These are phyloP conservation scores for Linyphia triangularis DNA, from an alignment of 2,888 invertebrate genomes.

Conservation along the genomic window DNA sequence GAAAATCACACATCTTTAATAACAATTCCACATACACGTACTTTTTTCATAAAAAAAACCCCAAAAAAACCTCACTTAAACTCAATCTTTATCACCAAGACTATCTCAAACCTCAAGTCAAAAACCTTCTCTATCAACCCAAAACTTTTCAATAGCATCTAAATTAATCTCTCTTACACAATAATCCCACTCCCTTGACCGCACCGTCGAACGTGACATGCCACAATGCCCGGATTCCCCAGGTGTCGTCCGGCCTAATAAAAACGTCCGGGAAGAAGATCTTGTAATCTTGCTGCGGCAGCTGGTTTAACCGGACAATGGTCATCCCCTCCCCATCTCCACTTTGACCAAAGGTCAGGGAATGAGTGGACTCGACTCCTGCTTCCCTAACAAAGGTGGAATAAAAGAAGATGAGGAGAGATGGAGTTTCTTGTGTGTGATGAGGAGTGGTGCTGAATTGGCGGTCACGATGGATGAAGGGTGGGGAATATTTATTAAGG, in stretches of 20 bases:
- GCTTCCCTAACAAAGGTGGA: neutral
- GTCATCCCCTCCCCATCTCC: neutral
- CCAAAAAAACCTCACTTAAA: no score
- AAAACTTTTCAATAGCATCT: neutral
- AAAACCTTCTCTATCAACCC: no score
- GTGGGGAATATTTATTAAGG: neutral
- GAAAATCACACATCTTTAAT: no score
- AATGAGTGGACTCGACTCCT: neutral
- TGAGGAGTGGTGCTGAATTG: neutral
- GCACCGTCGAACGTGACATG: constrained; percentile 10
- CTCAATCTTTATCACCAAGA: no score
- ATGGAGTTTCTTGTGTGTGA: neutral
- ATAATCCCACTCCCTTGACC: neutral
- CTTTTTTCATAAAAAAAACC: no score
- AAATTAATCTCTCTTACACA: constrained; percentile 42
- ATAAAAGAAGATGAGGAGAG: neutral
- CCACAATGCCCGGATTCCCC: constrained; percentile 23
- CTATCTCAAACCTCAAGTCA: no score
- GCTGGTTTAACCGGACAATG: constrained; percentile 44
- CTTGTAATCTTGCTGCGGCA: constrained; percentile 53
- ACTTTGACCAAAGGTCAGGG: constrained; percentile 43
- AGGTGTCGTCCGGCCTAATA: constrained; percentile 49
- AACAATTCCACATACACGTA: no score
- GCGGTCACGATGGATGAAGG: neutral
- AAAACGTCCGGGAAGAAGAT: constrained; percentile 9